Base-by-base conservation (phyloP, 1,140 invertebrate species). In the Ceratosolen fusciceps region DNA sequence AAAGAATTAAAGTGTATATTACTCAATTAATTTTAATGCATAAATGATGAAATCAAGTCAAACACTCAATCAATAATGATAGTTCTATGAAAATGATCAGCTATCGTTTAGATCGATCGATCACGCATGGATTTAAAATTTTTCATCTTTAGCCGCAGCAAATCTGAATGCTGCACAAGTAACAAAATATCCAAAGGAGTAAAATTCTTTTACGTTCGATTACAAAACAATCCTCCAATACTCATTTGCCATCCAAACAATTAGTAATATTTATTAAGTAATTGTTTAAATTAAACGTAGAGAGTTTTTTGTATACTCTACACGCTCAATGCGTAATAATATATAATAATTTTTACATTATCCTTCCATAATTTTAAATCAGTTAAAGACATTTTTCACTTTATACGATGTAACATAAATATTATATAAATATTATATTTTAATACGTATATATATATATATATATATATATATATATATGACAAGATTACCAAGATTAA, bases 91-190 rank as follows among this genome's bases (percentile, higher is more conserved):
- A 71, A 71, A 47, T n/a, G 24, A 71, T 31, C 4, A 4, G 34
- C 21, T 26, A n/a, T 68, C 26, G 54, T 31, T 21, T 54, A 49
- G 43, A 71, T 71, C 68, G 26, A 71, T 71, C 67, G 26, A 31
- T 60, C 29, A 60, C 3, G 39, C 26, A 8, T 9, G 31, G 37
- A 47, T 19, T 68, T 26, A 47, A 47, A 12, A 68, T 47, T 43
- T 68, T 68, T 68, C 24, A 31, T 1, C 29, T 60, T 29, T 29
- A 47, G 24, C 37, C 8, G 9, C n/a, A 16, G 10, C 3, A 47
- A 14, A 68, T 47, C 39, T 26, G 26, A 68, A 47, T 26, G 37
- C n/a, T 10, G 26, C 4, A 5, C 2, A 14, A 39, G n/a, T 29
- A 47, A 70, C 26, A 31, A 60, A 60, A n/a, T n/a, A n/a, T n/a